These are phyloP conservation scores for Chironomus tentans DNA, from an alignment of 2,888 invertebrate species.

Conservation along the genomic window DNA sequence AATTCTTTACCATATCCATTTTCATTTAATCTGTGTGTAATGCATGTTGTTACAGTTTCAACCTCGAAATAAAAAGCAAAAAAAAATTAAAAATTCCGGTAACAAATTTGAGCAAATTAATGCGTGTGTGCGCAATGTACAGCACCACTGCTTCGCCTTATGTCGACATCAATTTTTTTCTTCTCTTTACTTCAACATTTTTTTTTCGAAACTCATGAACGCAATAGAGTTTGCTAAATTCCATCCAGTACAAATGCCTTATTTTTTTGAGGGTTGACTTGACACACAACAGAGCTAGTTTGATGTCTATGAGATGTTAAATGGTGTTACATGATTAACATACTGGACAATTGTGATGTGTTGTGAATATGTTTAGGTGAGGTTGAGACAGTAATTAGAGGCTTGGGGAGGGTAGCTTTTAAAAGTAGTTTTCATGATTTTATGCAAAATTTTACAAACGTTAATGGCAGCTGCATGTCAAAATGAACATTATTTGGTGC, in stretches of 20 bases:
- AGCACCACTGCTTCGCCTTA: not conserved
- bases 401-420: too few relatives aligned
- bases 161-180: not conserved
- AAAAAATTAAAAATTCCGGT: not conserved
- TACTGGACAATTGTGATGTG: not conserved
- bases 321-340: not conserved
- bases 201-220: conserved; percentile 15
- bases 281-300: not conserved
- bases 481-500: too few relatives aligned
- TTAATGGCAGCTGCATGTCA: too few relatives aligned
- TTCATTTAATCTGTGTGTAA: too few relatives aligned
- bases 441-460: too few relatives aligned
- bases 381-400: too few relatives aligned
- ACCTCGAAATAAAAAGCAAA: not conserved
- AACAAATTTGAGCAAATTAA: not conserved
- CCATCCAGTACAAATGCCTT: not conserved
- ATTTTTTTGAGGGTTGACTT: not conserved
- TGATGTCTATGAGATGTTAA: not conserved
- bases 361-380: too few relatives aligned
- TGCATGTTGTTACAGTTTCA: too few relatives aligned
- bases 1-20: too few relatives aligned
- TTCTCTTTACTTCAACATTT: not conserved
- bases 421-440: too few relatives aligned
- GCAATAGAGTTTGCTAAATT: conserved; percentile 19
- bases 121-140: not conserved